Conservation (phyloP, 1,140 invertebrate species). For the Papilio glaucus region DNA sequence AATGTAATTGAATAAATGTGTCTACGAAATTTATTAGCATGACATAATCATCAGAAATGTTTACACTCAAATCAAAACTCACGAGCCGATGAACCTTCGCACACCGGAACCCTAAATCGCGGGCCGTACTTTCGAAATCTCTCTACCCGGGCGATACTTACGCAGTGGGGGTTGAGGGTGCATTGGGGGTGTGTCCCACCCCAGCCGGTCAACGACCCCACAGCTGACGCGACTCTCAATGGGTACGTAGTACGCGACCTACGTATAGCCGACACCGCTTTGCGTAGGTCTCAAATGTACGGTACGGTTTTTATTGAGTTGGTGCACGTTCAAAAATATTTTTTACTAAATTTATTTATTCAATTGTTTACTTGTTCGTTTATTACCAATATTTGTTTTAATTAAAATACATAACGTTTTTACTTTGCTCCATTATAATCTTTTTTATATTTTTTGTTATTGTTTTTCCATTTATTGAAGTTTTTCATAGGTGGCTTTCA, state of each 20-base stretch:
- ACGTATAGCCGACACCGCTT: not conserved
- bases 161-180: slow-evolving; percentile 7
- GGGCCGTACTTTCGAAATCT: slow-evolving; percentile 5
- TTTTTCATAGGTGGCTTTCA: no score
- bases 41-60: not conserved
- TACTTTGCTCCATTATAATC: no score
- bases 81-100: not conserved
- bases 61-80: not conserved
- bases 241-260: slow-evolving; percentile 54
- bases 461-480: no score
- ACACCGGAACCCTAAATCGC: slow-evolving; percentile 22
- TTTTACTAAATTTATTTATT: not conserved
- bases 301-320: not conserved
- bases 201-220: slow-evolving; percentile 60
- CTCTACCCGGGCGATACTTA: not conserved
- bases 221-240: slow-evolving; percentile 74
- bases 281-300: slow-evolving; percentile 24
- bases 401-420: no score
- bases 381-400: no score
- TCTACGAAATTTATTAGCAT: no score
- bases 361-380: not conserved
- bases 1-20: no score
- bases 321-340: not conserved
- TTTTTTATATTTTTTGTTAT: no score
- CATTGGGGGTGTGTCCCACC: slow-evolving; percentile 51